Base-by-base conservation (phyloP, 2,113 vertebrate genomes). In the mouse (Mus musculus) region DNA sequence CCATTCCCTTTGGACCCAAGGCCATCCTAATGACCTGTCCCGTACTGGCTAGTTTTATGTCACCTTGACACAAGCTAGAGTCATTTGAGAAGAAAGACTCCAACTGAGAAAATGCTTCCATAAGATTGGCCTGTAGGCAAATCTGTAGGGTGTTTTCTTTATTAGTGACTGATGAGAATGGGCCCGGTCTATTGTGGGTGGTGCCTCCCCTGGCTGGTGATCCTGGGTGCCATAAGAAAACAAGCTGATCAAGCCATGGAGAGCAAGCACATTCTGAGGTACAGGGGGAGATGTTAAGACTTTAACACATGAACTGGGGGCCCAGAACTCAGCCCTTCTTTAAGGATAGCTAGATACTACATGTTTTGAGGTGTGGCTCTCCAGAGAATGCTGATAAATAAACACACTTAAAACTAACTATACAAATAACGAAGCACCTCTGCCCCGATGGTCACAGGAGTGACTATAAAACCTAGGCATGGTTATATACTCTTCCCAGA, bases 381-480 rank as follows among this genome's bases (percentile, higher is more conserved):
- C n/a, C 28, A 20, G 33, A 65, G 3, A 46, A 33, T 42, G 13
- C 42, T 28, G 9, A 22, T 36, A 88, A 80, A 63, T 63, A 65
- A 85, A 46, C 39, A 46, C 39, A 42, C 59, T 63, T 46, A 42
- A 54, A 85, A 13, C 33, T 86, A 75, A 52, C 1, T 49, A 10
- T 20, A 28, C 6, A 93, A 72, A 81, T 77, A 92, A 69, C 67
- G 93, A 65, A 88, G 39, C 6, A 54, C 46, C 13, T 80, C 22
- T 82, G 26, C 22, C 63, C 39, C 71, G 56, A 91, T 4, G 54
- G 3, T 69, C 91, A 72, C 72, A 49, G 80, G 39, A n/a, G 73
- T 90, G 67, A 89, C 95, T 97, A 96, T 96, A 97, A 91, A 97
- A 75, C 92, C 89, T 98, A 95, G 95, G 8, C 63, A 90, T 96